Evolutionary conservation across 1,140 invertebrate genomes (phyloP).

Genomic region (Rhyacophila brunnea): DNA sequence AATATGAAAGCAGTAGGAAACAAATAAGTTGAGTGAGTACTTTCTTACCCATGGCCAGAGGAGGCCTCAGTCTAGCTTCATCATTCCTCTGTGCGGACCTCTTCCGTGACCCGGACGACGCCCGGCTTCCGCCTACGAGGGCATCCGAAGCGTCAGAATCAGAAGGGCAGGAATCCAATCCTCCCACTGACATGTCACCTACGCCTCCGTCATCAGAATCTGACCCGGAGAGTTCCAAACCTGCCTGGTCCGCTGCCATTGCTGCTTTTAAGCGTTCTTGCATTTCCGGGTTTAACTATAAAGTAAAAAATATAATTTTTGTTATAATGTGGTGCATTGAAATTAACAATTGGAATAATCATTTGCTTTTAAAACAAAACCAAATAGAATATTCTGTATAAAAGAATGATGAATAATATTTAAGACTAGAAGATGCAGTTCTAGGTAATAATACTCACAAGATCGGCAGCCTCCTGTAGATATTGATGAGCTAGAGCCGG

Average conservation of each 20-base stretch:
- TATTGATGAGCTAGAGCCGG: conserved; percentile 58
- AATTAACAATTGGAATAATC: neutral
- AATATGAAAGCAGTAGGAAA: no score
- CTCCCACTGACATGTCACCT: neutral
- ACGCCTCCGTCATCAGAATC: conserved; percentile 15
- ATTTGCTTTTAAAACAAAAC: no score
- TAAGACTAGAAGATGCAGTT: no score
- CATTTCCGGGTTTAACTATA: conserved; percentile 40
- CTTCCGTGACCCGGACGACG: conserved; percentile 32
- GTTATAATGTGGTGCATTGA: no score
- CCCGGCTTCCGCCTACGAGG: conserved; percentile 44
- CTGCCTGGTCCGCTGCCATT: conserved; percentile 57
- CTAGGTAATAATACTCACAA: conserved; percentile 44
- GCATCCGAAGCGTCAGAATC: conserved; percentile 59
- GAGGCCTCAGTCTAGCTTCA: conserved; percentile 43
- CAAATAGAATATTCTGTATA: no score
- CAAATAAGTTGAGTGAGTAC: no score
- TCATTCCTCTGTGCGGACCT: conserved; percentile 46
- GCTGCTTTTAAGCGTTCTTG: conserved; percentile 63
- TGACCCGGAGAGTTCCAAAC: conserved; percentile 41
- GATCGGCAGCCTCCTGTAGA: conserved; percentile 46
- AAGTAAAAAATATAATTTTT: conserved; percentile 1
- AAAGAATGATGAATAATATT: no score
- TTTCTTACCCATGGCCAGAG: conserved; percentile 43
- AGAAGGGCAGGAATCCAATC: conserved; percentile 45